Evolutionary conservation across 2,888 invertebrate genomes (phyloP), one percentile per base, ranked within the genome.

Genomic region (Dicyrtomina minuta): DNA sequence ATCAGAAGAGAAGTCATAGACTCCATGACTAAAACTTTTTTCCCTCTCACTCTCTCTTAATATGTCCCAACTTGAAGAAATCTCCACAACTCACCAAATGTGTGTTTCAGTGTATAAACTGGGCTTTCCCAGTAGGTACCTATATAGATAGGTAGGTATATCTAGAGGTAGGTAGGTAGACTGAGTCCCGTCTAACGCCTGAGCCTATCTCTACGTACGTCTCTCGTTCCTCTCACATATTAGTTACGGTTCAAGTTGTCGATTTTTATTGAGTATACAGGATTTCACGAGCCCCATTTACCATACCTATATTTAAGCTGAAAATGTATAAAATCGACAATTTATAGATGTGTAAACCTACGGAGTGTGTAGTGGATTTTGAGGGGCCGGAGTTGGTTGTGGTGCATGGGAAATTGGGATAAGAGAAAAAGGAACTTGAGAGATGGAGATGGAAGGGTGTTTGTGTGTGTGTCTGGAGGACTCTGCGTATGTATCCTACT

Each of bases 371-470:
- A 2, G 6, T 49, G 22, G 17, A 20, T 49, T 15, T 46, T 15
- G 49, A 46, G 49, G 8, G 8, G 43, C 8, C 8, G 13, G 43
- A 41, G 43, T 41, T 41, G 43, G 49, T n/a, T 6, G 13, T 49
- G 49, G 10, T 5, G 2, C 15, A 41, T 41, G 46, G 46, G 49
- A 44, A 46, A 27, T 20, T 39, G 26, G 22, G 24, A 61, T 12
- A 53, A 24, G 20, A 43, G 46, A 60, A 51, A 56, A 64, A 70
- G 59, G 69, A 69, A 65, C 65, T 58, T 58, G 65, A 70, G 33
- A 70, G 65, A 70, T 59, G 65, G 51, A 59, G 65, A 70, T 70
- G 59, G 64, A 59, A 65, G 51, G 65, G 33, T 59, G 58, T 51
- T 65, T 51, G 41, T 58, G n/a, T n/a, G n/a, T n/a, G n/a, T n/a